These are phyloP conservation scores for Danaus chrysippus DNA, from an alignment of 2,888 invertebrate genomes.

Conservation along the genomic window DNA sequence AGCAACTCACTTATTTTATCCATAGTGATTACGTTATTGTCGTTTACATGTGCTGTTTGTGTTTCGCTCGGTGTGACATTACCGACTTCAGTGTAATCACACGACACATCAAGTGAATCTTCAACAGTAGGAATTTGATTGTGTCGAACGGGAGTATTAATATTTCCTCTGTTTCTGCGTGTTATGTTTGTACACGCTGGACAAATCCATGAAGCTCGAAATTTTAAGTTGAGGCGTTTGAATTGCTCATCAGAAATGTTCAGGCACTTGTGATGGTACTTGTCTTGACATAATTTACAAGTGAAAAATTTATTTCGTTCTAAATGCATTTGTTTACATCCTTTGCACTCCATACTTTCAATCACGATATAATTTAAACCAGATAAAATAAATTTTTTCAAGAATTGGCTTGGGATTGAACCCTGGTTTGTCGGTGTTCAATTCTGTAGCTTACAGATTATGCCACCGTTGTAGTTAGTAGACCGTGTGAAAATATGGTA, in stretches of 20 bases:
- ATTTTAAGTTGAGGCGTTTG: constrained; percentile 1
- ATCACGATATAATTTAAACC: not conserved
- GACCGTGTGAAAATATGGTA: constrained; percentile 7
- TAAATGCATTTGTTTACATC: not conserved
- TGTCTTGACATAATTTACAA: not conserved
- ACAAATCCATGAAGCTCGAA: not conserved
- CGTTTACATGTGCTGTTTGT: too few relatives aligned
- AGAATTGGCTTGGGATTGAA: constrained; percentile 9
- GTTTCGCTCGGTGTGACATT: too few relatives aligned
- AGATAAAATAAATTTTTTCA: constrained; percentile 4
- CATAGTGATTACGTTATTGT: too few relatives aligned
- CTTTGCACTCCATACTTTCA: not conserved
- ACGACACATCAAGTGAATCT: constrained; percentile 1
- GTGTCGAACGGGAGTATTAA: constrained; percentile 1
- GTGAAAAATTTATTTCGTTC: not conserved
- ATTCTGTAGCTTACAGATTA: constrained; percentile 5
- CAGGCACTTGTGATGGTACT: constrained; percentile 4
- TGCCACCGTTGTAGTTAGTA: constrained; percentile 9
- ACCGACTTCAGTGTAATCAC: not conserved
- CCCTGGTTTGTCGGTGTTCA: constrained; percentile 3
- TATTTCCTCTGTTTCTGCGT: not conserved
- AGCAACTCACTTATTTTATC: too few relatives aligned
- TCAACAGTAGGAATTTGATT: not conserved
- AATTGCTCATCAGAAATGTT: constrained; percentile 1
- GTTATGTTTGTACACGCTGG: constrained; percentile 6